Evolutionary conservation across 2,113 vertebrate genomes (phyloP).

Genomic region (Trochalopteron elliotii): DNA sequence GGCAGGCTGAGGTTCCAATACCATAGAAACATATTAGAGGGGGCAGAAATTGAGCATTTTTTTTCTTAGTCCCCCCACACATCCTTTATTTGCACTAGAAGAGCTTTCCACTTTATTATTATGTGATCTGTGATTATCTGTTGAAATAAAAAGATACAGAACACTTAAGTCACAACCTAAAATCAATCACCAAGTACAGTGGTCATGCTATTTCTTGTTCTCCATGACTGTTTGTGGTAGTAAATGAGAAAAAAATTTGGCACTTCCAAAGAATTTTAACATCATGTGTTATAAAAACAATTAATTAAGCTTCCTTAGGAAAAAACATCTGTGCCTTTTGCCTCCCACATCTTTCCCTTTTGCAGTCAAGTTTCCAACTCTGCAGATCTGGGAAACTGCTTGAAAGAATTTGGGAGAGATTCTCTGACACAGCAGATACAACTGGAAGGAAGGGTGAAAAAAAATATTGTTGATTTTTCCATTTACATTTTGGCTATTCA

Average conservation of each 20-base stretch:
- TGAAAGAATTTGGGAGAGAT: neutral
- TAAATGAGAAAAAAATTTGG: neutral
- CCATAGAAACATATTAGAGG: neutral
- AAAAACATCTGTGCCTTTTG: neutral
- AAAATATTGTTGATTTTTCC: neutral
- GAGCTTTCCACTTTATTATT: neutral
- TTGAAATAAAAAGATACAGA: neutral
- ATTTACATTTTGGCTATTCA: neutral
- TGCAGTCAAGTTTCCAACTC: neutral
- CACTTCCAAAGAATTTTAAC: neutral
- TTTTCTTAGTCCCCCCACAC: neutral
- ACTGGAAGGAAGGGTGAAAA: neutral
- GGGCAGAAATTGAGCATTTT: neutral
- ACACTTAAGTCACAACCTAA: neutral
- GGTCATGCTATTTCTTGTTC: neutral
- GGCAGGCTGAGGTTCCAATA: neutral
- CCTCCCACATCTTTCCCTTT: neutral
- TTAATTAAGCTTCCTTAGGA: neutral
- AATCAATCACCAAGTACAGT: neutral
- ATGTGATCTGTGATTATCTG: neutral
- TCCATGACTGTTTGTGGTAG: neutral
- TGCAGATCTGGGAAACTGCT: neutral
- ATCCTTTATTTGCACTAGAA: neutral
- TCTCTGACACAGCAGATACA: neutral
- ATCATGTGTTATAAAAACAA: neutral